Evolutionary conservation across 2,888 invertebrate genomes (phyloP), one percentile per base, ranked within the genome.

Genomic region (Latheticus oryzae): DNA sequence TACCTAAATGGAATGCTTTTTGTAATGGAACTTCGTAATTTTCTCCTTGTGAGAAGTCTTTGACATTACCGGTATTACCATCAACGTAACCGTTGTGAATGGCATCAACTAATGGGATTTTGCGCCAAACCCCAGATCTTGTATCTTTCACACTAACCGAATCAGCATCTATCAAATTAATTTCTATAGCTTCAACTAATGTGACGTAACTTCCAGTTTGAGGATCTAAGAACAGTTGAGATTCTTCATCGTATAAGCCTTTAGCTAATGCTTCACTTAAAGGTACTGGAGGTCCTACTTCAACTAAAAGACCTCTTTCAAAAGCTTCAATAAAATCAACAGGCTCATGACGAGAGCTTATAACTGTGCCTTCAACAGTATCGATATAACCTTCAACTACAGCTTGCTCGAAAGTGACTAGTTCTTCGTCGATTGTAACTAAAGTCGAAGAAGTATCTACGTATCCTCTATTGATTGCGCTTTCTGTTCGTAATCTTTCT

Each of bases 391-490:
- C 89, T 59, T 87, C 87, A 64, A 87, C 86, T 15, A 93, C 87
- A 30, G 94, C 95, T 70, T 89, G 87, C 70, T 89, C 88, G 75
- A 95, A 93, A 5, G 93, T 91, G 65, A 91, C 85, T 1, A 91
- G 83, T 74, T 90, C 88, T 47, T 93, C 92, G 57, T 87, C 87
- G 56, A 93, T 85, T 63, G 87, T 89, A 21, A 95, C 93, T 69
- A 93, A 82, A n/a, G 93, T 94, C 23, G 91, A 90, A 58, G 90
- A 87, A 38, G 90, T 86, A 78, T 95, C 93, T 70, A 95, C 85
- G 69, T 93, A 86, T 59, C 93, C 93, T 71, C 89, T 87, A 72
- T 87, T 87, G 71, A 95, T 89, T 48, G 95, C 95, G 68, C 89
- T 87, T 77, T 92, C 89, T 43, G 92, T 88, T 63, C 88, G 87